Base-by-base conservation (phyloP, 1,140 invertebrate species). In the Drosophila teissieri region DNA sequence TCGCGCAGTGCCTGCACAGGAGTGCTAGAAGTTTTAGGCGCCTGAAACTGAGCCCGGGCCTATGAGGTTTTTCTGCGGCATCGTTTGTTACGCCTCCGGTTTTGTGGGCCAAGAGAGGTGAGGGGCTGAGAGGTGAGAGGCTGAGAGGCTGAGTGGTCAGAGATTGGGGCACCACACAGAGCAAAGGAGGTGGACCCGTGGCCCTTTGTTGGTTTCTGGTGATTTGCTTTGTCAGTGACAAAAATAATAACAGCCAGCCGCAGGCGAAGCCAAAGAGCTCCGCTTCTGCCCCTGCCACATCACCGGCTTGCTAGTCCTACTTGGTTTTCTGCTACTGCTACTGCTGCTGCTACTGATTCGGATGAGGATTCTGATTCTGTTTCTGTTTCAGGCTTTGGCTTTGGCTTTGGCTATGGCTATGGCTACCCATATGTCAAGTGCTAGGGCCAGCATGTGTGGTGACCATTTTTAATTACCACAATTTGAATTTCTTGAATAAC, bases 191-290 rank as follows among this genome's bases (percentile, higher is more conserved):
- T 34, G 48, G 19, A 42, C 40, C 60, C 45, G 75, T 42, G 65
- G 57, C 42, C 76, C 67, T 88, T 76, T 86, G 83, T 86, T 88
- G 84, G 83, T 88, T 89, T 83, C 86, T 86, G 83, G 84, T 88
- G 83, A 88, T 88, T 88, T 88, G 83, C 83, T 88, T 88, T 88
- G 84, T 88, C 83, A 83, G 83, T 88, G 83, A 88, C 83, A 88
- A 88, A 88, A 88, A 88, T 88, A 88, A 88, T 88, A 88, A 88
- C 84, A 88, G 80, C 72, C 60, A 79, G 83, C 82, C 82, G 70
- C 78, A 78, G 83, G 78, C 73, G 34, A 60, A 72, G 62, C 73
- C 79, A 70, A 73, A 73, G 73, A 27, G 46, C 46, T 48, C 22
- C 22, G 24, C 27, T 17, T 27, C 57, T 54, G 49, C 53, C 68